These are phyloP conservation scores for Meloidogyne exigua DNA, from an alignment of 1,140 invertebrate genomes.

Conservation along the genomic window DNA sequence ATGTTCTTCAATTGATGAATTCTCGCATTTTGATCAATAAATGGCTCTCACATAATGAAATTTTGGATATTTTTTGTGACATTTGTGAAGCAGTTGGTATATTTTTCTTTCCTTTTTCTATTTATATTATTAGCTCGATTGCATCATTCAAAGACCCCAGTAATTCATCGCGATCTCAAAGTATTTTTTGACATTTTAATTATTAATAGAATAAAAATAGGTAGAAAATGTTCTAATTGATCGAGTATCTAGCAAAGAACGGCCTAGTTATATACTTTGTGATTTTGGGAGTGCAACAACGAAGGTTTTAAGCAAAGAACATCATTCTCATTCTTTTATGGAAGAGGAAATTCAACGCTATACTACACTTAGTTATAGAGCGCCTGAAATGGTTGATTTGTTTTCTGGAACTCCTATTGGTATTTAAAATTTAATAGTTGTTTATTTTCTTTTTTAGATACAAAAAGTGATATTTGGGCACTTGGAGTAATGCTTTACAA, in stretches of 20 bases:
- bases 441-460: slow-evolving; percentile 38
- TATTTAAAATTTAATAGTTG: slow-evolving; percentile 12
- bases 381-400: slow-evolving; percentile 93
- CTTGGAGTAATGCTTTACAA: slow-evolving; percentile 86
- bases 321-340: slow-evolving; percentile 65
- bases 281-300: slow-evolving; percentile 63
- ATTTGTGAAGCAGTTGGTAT: slow-evolving; percentile 79
- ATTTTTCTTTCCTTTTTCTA: background rate
- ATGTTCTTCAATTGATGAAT: slow-evolving; percentile 85
- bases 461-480: slow-evolving; percentile 70
- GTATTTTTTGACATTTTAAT: slow-evolving; percentile 64
- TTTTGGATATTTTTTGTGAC: slow-evolving; percentile 89
- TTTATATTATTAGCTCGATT: slow-evolving; percentile 71
- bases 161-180: slow-evolving; percentile 91
- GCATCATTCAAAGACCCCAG: slow-evolving; percentile 89
- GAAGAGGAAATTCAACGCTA: slow-evolving; percentile 89
- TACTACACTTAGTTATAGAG: slow-evolving; percentile 85
- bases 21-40: slow-evolving; percentile 73
- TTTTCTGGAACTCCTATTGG: slow-evolving; percentile 83
- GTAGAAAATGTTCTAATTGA: slow-evolving; percentile 62
- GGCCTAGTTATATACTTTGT: slow-evolving; percentile 57
- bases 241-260: slow-evolving; percentile 51
- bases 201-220: slow-evolving; percentile 32
- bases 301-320: slow-evolving; percentile 51
- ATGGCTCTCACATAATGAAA: slow-evolving; percentile 77